Percentiles rank a stretch among this genome's conserved stretches.
Evolutionary conservation across 2,113 vertebrate genomes (phyloP).

Genomic region (Anolis sagrei): DNA sequence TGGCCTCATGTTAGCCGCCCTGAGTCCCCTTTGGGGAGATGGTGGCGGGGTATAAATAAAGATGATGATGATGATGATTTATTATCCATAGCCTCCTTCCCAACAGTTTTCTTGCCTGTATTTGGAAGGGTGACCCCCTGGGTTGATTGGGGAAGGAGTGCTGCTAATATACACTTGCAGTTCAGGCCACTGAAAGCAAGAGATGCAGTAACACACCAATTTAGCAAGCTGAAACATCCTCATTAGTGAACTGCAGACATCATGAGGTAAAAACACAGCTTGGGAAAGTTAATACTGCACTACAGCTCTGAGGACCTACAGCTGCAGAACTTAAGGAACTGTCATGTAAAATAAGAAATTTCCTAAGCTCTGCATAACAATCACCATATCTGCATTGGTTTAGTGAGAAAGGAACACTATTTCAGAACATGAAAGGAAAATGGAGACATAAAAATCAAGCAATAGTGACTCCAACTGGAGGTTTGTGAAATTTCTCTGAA

Average conservation of each 20-base stretch:
- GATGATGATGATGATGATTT: no score
- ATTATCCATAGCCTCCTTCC: no score
- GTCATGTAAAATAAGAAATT: no score
- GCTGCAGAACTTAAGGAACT: no score
- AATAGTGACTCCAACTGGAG: background rate
- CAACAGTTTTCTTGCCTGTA: background rate
- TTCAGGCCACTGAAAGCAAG: background rate
- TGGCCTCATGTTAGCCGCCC: no score
- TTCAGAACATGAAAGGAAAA: background rate
- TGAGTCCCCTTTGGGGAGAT: no score
- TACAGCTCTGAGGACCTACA: no score
- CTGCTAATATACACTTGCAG: background rate
- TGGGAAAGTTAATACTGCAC: no score
- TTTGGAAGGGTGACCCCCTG: background rate
- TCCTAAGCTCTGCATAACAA: no score
- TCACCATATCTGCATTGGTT: background rate
- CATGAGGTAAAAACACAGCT: background rate
- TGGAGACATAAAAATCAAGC: background rate
- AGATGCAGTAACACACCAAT: no score
- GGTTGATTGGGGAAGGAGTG: no score
- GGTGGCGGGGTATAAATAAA: no score
- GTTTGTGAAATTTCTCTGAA: background rate
- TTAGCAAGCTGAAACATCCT: background rate
- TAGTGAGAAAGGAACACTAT: background rate
- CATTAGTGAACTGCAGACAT: background rate